Evolutionary conservation across 2,888 invertebrate species (phyloP).

Genomic region (Hirtodrosophila confusa): DNA sequence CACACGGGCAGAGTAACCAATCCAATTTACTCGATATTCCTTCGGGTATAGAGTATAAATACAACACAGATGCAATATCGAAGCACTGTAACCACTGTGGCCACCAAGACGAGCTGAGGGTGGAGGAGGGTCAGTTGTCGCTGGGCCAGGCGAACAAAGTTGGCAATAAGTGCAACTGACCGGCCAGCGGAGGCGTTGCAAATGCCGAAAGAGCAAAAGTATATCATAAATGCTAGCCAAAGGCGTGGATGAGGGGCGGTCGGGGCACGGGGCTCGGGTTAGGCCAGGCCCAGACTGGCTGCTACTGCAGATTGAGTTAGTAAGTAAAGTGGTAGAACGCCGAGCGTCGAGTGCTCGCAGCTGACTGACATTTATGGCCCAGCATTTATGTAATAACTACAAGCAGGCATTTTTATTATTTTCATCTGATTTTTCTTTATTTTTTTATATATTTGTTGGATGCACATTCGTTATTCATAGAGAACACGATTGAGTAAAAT

Average conservation of each 20-base stretch:
- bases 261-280: background rate
- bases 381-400: slow-evolving; percentile 44
- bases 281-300: background rate
- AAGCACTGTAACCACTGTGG: too few species aligned
- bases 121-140: background rate
- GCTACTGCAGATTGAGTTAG: slow-evolving; percentile 29
- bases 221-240: slow-evolving; percentile 49
- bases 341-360: slow-evolving; percentile 15
- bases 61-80: background rate
- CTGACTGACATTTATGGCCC: slow-evolving; percentile 50
- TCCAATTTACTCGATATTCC: too few species aligned
- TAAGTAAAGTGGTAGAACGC: slow-evolving; percentile 18
- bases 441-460: slow-evolving; percentile 14
- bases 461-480: slow-evolving; percentile 23
- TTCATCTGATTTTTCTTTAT: slow-evolving; percentile 11
- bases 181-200: slow-evolving; percentile 39
- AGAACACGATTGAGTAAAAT: slow-evolving; percentile 28
- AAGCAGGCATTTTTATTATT: slow-evolving; percentile 5
- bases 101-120: background rate
- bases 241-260: slow-evolving; percentile 1
- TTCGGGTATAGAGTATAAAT: too few species aligned
- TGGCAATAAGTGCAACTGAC: slow-evolving; percentile 68
- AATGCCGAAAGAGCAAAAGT: slow-evolving; percentile 57
- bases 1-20: too few species aligned
- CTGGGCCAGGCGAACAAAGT: slow-evolving; percentile 55